Conservation (phyloP, 1,140 invertebrate genomes). For the Bursaphelenchus mucronatus region DNA sequence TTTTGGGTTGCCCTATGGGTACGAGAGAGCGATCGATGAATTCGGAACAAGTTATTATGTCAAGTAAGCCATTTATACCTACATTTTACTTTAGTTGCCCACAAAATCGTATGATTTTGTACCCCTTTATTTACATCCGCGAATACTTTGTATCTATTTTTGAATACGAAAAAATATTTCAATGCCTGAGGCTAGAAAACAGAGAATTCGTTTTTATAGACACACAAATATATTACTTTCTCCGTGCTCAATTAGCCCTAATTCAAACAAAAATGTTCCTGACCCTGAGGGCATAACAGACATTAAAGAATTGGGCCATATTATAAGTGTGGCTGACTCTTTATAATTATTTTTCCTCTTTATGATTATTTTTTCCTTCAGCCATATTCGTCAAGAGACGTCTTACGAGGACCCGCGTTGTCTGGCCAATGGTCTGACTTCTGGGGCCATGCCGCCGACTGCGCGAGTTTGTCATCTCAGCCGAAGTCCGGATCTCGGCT, state of each 20-base stretch:
- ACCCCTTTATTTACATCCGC: not conserved
- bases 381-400: slow-evolving; percentile 81
- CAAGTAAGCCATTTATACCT: slow-evolving; percentile 18
- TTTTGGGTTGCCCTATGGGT: slow-evolving; percentile 26
- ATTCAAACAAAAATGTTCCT: not conserved
- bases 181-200: slow-evolving; percentile 2
- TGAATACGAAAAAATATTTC: not conserved
- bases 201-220: slow-evolving; percentile 19
- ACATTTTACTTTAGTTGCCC: too few relatives aligned
- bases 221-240: slow-evolving; percentile 10
- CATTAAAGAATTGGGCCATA: too few relatives aligned
- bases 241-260: not conserved
- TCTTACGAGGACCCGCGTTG: slow-evolving; percentile 76
- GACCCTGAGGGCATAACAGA: not conserved
- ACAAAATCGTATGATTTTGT: slow-evolving; percentile 1
- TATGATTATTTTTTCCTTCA: slow-evolving; percentile 61
- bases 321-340: not conserved
- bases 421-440: slow-evolving; percentile 1
- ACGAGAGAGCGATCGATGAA: slow-evolving; percentile 25
- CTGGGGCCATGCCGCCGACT: slow-evolving; percentile 6
- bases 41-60: slow-evolving; percentile 29
- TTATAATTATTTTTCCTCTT: not conserved
- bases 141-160: not conserved
- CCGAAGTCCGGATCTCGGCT: slow-evolving; percentile 68
- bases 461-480: slow-evolving; percentile 22